Evolutionary conservation across 2,888 invertebrate genomes (phyloP).

Genomic region (Plebejus anna): DNA sequence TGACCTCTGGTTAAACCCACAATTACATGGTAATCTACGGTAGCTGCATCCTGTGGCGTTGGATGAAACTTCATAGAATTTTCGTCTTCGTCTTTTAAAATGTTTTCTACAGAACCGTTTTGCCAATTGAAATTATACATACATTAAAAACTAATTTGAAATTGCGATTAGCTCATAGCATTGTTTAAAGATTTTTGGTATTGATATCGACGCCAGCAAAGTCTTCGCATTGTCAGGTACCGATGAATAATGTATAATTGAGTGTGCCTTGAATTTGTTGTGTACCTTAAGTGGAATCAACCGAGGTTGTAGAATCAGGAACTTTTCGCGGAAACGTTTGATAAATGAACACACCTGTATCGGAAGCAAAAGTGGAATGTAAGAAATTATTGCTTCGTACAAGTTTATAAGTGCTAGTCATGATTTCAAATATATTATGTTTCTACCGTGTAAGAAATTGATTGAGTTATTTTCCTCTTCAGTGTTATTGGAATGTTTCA

Average conservation of each 20-base stretch:
- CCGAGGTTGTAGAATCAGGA: conserved; percentile 15
- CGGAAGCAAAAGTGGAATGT: conserved; percentile 4
- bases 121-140: not conserved
- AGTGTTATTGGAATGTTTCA: no score
- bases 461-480: not conserved
- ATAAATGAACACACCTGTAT: not conserved
- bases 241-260: conserved; percentile 10
- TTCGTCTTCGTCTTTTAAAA: not conserved
- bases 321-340: conserved; percentile 25
- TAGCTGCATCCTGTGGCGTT: not conserved
- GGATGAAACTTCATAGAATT: not conserved
- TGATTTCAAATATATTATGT: not conserved
- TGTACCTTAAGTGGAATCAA: conserved; percentile 1
- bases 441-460: not conserved
- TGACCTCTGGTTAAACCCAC: conserved; percentile 1
- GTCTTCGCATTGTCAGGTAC: not conserved
- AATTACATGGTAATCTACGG: not conserved
- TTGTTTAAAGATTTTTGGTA: conserved; percentile 1
- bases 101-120: not conserved
- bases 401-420: not conserved
- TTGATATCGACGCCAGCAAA: conserved; percentile 7
- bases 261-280: conserved; percentile 3
- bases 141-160: not conserved
- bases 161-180: conserved; percentile 7
- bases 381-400: conserved; percentile 6